These are phyloP conservation scores for Metacarcinus magister DNA, from an alignment of 2,888 invertebrate species.

Conservation along the genomic window DNA sequence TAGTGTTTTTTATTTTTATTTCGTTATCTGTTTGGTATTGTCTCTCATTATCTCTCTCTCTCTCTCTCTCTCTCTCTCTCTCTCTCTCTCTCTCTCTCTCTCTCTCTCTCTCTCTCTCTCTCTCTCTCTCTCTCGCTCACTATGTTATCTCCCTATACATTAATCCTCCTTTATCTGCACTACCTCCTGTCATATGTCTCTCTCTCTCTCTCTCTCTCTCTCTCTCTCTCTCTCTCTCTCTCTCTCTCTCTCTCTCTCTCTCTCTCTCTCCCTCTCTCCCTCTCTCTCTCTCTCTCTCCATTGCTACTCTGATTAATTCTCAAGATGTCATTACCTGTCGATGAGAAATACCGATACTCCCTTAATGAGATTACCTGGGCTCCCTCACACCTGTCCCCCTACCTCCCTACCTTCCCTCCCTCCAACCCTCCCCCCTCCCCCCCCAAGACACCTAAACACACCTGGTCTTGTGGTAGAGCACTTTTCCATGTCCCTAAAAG, in stretches of 20 bases:
- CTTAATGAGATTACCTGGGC: constrained; percentile 3
- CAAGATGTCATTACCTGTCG: constrained; percentile 26
- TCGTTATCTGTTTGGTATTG: too few relatives aligned
- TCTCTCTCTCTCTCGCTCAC: too few relatives aligned
- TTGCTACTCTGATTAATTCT: not conserved
- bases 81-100: too few relatives aligned
- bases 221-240: too few relatives aligned
- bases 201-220: too few relatives aligned
- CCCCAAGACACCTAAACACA: not conserved
- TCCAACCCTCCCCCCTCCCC: not conserved
- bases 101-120: too few relatives aligned
- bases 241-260: not conserved
- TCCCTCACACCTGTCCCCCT: not conserved
- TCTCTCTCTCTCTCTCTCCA: not conserved
- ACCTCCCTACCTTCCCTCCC: not conserved
- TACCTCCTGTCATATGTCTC: too few relatives aligned
- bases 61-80: too few relatives aligned
- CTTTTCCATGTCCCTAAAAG: not conserved
- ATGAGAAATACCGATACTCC: not conserved
- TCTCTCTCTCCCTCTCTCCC: not conserved
- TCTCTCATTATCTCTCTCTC: too few relatives aligned
- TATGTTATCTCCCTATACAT: too few relatives aligned
- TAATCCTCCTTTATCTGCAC: too few relatives aligned
- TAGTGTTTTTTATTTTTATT: too few relatives aligned
- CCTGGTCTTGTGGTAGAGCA: not conserved